Conservation (phyloP, 2,888 invertebrate genomes). For the Stomorhina lunata region DNA sequence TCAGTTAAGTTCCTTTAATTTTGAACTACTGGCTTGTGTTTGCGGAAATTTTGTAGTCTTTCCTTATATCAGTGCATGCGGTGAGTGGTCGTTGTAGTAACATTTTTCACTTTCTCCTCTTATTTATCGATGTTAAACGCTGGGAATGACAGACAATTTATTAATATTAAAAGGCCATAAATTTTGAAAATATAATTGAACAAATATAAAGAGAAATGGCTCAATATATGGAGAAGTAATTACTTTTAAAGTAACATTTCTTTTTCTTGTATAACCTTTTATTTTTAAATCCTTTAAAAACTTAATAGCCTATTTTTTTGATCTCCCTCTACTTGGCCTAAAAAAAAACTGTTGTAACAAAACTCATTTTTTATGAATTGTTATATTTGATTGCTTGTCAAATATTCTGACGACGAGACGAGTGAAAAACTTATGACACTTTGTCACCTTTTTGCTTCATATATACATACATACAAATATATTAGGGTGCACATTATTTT, state of each 20-base stretch:
- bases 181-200: slow-evolving; percentile 37
- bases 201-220: not conserved
- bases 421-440: slow-evolving; percentile 43
- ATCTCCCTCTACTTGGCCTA: not conserved
- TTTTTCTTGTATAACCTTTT: too few species aligned
- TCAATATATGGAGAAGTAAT: not conserved
- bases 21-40: too few species aligned
- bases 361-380: not conserved
- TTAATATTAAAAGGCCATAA: slow-evolving; percentile 48
- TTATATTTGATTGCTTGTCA: slow-evolving; percentile 28
- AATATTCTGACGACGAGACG: not conserved
- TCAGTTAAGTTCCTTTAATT: too few species aligned
- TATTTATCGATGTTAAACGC: slow-evolving; percentile 53
- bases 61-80: not conserved
- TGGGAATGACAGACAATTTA: slow-evolving; percentile 50
- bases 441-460: slow-evolving; percentile 29
- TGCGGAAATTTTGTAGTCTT: too few species aligned
- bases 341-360: not conserved
- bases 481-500: too few species aligned
- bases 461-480: not conserved
- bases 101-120: slow-evolving; percentile 17
- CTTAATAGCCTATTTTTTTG: too few species aligned
- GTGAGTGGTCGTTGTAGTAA: not conserved
- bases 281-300: too few species aligned
- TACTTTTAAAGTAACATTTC: not conserved